phyloP scores from a whole-genome alignment of 1,140 invertebrate species.

The Pinna nobilis region DNA sequence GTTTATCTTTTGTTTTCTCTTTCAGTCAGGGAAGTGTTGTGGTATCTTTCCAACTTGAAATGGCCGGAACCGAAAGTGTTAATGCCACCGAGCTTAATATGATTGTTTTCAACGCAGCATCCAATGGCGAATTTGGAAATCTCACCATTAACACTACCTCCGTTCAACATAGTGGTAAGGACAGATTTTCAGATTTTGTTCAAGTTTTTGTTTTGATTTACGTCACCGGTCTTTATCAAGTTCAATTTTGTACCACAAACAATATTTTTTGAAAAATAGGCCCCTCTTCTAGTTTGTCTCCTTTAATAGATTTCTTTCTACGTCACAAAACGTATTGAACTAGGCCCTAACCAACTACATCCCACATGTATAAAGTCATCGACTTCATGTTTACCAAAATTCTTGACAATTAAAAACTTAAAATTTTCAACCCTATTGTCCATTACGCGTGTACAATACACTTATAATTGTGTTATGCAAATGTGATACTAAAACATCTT shows the following conservation, averaged over 20 bases:
- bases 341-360: too few relatives aligned
- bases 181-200: neutral
- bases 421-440: too few relatives aligned
- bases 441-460: too few relatives aligned
- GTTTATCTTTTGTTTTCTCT: neutral
- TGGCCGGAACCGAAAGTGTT: slow-evolving; percentile 7
- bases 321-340: too few relatives aligned
- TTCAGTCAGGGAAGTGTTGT: slow-evolving; percentile 24
- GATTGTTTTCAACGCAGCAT: neutral
- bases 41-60: neutral
- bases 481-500: too few relatives aligned
- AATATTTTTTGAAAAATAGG: neutral
- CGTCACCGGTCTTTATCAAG: neutral
- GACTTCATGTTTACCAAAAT: too few relatives aligned
- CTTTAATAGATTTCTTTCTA: too few relatives aligned
- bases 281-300: neutral
- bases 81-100: neutral
- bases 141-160: slow-evolving; percentile 4
- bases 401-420: too few relatives aligned
- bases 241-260: neutral
- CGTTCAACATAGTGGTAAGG: slow-evolving; percentile 11
- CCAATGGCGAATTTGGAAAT: neutral
- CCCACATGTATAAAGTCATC: too few relatives aligned
- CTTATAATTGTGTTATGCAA: too few relatives aligned
- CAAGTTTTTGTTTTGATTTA: neutral